A percentile compares a stretch with the other conserved stretches of the same genome.
These are phyloP conservation scores for Dicaeum eximium DNA, from an alignment of 2,113 vertebrate species.

Conservation along the genomic window DNA sequence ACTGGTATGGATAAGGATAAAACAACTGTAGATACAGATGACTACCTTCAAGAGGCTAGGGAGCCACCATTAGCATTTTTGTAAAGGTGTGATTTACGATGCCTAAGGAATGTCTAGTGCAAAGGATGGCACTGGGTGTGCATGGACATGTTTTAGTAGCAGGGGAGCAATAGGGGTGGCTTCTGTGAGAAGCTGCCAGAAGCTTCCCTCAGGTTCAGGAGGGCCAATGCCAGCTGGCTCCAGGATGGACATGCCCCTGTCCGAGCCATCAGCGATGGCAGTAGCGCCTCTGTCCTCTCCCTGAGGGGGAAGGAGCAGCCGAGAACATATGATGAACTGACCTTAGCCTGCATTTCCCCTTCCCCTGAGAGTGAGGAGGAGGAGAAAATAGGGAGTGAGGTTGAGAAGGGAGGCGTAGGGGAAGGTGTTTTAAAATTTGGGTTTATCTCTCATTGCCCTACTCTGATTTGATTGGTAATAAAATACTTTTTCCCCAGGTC, in stretches of 20 bases:
- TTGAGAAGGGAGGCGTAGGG: background rate
- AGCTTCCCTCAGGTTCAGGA: background rate
- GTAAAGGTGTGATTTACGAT: background rate
- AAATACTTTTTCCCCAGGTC: background rate
- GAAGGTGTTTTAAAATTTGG: background rate
- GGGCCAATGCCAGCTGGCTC: background rate
- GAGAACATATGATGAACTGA: background rate
- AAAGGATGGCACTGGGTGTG: background rate
- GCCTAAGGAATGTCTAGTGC: background rate
- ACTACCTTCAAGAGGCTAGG: background rate
- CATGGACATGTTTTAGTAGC: background rate
- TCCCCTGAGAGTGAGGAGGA: background rate
- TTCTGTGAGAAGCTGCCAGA: background rate
- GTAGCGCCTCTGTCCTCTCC: fast-evolving
- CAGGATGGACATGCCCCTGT: fast-evolving
- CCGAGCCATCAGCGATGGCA: fast-evolving
- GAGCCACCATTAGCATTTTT: background rate
- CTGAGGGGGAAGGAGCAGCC: background rate
- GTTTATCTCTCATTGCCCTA: background rate
- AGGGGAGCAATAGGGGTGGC: background rate
- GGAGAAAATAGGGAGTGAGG: background rate
- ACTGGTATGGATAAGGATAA: background rate
- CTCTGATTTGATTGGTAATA: background rate
- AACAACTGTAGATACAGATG: background rate
- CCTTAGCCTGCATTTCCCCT: fast-evolving